These are phyloP conservation scores for Drosophila burlai DNA, from an alignment of 1,140 invertebrate species.

Conservation along the genomic window DNA sequence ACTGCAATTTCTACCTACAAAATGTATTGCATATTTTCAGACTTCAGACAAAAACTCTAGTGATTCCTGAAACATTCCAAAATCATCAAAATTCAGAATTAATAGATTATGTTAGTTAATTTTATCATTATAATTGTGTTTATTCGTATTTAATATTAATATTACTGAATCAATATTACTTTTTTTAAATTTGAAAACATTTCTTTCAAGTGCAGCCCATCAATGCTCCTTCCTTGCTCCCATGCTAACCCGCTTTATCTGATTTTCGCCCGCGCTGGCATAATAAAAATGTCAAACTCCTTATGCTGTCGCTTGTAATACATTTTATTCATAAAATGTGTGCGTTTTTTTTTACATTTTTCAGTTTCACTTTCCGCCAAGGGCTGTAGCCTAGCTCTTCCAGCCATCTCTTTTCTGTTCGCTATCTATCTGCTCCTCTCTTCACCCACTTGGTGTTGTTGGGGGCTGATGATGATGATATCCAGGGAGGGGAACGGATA, in stretches of 20 bases:
- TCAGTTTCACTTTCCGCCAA: constrained; percentile 4
- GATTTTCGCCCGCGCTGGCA: constrained; percentile 46
- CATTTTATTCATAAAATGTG: constrained; percentile 80
- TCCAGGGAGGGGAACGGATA: constrained; percentile 35
- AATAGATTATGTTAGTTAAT: neutral
- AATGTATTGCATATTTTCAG: no score
- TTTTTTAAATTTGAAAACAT: neutral
- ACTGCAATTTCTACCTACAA: no score
- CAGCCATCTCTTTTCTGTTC: neutral
- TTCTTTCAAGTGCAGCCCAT: constrained; percentile 11
- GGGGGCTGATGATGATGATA: constrained; percentile 66
- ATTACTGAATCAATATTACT: neutral
- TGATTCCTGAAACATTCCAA: no score
- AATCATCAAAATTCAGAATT: no score
- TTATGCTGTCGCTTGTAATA: constrained; percentile 79
- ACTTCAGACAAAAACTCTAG: no score
- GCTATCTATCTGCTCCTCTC: constrained; percentile 48
- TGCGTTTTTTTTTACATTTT: constrained; percentile 40
- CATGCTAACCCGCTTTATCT: constrained; percentile 29
- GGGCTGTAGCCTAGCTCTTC: constrained; percentile 22
- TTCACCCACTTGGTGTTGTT: constrained; percentile 50
- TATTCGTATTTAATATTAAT: neutral
- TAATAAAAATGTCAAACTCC: constrained; percentile 83
- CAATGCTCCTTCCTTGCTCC: constrained; percentile 14
- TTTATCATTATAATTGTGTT: neutral